A percentile compares a stretch with the other conserved stretches of the same genome.
These are phyloP conservation scores for Celastrina argiolus DNA, from an alignment of 2,888 invertebrate genomes.

Conservation along the genomic window DNA sequence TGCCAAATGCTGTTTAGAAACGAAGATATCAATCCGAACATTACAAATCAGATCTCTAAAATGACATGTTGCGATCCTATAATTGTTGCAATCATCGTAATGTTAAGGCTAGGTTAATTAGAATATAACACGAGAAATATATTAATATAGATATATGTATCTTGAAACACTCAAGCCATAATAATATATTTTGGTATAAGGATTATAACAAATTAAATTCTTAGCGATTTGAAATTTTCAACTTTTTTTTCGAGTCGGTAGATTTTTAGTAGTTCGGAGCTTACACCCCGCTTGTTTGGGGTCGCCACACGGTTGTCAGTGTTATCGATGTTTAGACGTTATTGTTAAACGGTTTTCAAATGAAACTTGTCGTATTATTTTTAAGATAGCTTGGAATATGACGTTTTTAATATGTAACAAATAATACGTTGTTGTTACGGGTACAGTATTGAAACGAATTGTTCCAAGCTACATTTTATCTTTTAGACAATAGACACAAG, in stretches of 20 bases:
- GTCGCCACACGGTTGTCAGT: constrained; percentile 24
- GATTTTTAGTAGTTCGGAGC: constrained; percentile 36
- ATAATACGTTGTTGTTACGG: not conserved
- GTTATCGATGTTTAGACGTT: constrained; percentile 45
- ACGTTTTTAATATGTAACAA: not conserved
- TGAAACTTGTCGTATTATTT: constrained; percentile 26
- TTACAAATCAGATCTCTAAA: constrained; percentile 66
- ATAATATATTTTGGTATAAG: constrained; percentile 78
- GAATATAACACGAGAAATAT: constrained; percentile 58
- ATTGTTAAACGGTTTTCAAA: constrained; percentile 31
- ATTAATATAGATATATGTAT: constrained; percentile 67
- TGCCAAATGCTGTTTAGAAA: not conserved
- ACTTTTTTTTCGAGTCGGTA: constrained; percentile 36
- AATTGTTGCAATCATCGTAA: constrained; percentile 71
- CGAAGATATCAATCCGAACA: constrained; percentile 49
- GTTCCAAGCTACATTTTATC: constrained; percentile 3
- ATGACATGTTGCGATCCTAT: constrained; percentile 66
- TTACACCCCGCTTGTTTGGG: constrained; percentile 46
- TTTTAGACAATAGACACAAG: constrained; percentile 13
- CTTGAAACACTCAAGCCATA: constrained; percentile 74
- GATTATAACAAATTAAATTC: constrained; percentile 54
- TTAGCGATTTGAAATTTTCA: constrained; percentile 56
- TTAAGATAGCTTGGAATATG: constrained; percentile 21
- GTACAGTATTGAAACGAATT: not conserved
- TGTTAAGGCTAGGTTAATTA: constrained; percentile 66